phyloP scores from a whole-genome alignment of 2,888 invertebrate species.

The Emmelina monodactyla region DNA sequence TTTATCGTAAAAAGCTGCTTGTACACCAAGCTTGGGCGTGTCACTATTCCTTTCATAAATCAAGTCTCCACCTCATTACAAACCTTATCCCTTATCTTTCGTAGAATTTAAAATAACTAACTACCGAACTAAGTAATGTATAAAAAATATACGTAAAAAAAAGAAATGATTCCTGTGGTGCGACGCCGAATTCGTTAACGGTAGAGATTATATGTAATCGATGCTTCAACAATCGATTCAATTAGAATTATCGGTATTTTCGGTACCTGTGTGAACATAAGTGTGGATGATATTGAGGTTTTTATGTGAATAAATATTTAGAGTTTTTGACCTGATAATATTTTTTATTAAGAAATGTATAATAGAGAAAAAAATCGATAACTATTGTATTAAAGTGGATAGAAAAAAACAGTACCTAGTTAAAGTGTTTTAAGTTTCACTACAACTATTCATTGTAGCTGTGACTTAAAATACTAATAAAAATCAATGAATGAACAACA shows the following conservation, averaged over 20 bases:
- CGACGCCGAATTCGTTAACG: conserved; percentile 38
- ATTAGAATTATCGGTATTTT: conserved; percentile 56
- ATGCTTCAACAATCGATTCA: conserved; percentile 58
- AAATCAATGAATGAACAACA: background rate
- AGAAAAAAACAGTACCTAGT: no score
- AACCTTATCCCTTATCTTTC: no score
- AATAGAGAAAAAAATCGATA: no score
- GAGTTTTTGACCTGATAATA: background rate
- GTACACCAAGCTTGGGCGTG: no score
- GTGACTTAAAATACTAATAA: no score
- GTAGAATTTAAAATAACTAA: no score
- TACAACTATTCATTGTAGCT: no score
- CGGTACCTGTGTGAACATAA: conserved; percentile 23
- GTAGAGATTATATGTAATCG: conserved; percentile 43
- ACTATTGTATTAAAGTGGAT: no score
- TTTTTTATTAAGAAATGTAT: no score
- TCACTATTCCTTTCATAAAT: background rate
- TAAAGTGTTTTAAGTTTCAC: no score
- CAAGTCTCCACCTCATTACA: no score
- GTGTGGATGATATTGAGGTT: conserved; percentile 5
- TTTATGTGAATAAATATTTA: background rate
- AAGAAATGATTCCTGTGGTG: conserved; percentile 31
- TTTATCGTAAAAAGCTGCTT: no score
- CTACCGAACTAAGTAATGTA: conserved; percentile 39
- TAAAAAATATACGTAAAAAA: conserved; percentile 4